phyloP scores from a whole-genome alignment of 2,113 vertebrate species.

The Stigmatopora argus region DNA sequence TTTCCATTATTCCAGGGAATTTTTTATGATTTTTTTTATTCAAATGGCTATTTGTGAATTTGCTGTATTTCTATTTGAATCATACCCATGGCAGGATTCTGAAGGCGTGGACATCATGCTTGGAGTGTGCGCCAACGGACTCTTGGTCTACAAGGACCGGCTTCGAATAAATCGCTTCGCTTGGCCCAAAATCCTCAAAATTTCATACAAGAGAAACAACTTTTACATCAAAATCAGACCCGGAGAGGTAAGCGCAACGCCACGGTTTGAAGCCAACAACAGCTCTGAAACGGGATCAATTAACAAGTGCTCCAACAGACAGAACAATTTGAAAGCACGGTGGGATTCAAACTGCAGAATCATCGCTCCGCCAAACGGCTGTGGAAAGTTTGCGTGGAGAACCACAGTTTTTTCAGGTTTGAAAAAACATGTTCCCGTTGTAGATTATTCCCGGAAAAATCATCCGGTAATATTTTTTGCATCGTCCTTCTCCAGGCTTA shows the following conservation, averaged over 20 bases:
- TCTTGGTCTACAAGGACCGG: constrained; percentile 95
- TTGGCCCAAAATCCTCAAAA: constrained; percentile 99
- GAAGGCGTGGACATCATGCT: constrained; percentile 98
- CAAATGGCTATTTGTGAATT: no score
- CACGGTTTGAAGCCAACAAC: neutral
- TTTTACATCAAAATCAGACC: constrained; percentile 99
- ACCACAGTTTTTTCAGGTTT: constrained; percentile 99
- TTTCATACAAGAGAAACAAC: constrained; percentile 97
- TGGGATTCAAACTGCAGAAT: constrained; percentile 95
- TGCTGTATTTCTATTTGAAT: neutral
- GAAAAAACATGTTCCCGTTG: neutral
- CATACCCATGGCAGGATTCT: constrained; percentile 75
- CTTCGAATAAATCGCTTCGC: constrained; percentile 97
- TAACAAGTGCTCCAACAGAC: constrained; percentile 66
- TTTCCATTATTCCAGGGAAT: no score
- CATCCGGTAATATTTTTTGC: no score
- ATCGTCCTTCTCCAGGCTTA: constrained; percentile 40
- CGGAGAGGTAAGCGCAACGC: constrained; percentile 81
- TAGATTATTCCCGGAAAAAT: neutral
- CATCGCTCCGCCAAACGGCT: constrained; percentile 90
- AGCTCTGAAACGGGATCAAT: neutral
- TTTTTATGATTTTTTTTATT: no score
- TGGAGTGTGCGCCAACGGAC: constrained; percentile 91
- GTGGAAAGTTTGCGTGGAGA: constrained; percentile 98
- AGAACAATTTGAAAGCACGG: constrained; percentile 97